phyloP scores from a whole-genome alignment of 1,140 invertebrate genomes.

The Laodelphax striatellus region DNA sequence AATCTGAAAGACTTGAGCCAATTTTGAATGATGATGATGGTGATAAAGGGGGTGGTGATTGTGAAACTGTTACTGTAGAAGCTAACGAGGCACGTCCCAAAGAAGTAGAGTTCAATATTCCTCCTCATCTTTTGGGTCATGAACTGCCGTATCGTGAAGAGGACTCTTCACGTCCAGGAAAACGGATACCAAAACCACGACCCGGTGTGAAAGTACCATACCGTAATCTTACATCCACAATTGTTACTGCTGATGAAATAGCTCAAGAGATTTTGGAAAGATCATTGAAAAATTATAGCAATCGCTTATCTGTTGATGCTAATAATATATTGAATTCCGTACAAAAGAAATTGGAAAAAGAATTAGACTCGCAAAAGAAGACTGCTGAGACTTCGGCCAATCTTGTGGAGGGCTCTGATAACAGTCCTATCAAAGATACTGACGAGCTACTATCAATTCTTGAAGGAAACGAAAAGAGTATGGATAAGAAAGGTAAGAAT shows the following conservation, averaged over 20 bases:
- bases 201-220: slow-evolving; percentile 35
- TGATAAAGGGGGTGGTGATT: not conserved
- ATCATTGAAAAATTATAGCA: slow-evolving; percentile 21
- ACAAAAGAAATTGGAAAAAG: too few species aligned
- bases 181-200: slow-evolving; percentile 28
- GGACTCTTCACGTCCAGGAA: slow-evolving; percentile 20
- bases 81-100: not conserved
- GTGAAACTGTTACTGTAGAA: not conserved
- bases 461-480: slow-evolving; percentile 5
- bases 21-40: not conserved
- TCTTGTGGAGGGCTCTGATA: not conserved
- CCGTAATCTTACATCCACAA: slow-evolving; percentile 34
- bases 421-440: too few species aligned
- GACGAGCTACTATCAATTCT: not conserved
- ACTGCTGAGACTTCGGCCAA: not conserved
- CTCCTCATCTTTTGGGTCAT: slow-evolving; percentile 21
- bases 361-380: too few species aligned
- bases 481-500: not conserved
- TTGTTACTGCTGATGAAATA: slow-evolving; percentile 36
- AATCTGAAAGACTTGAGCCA: not conserved
- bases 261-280: slow-evolving; percentile 35
- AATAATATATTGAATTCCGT: too few species aligned
- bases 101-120: slow-evolving; percentile 7
- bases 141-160: slow-evolving; percentile 19
- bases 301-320: too few species aligned